These are phyloP conservation scores for Cranoglanis bouderius DNA, from an alignment of 2,113 vertebrate genomes.

Conservation along the genomic window DNA sequence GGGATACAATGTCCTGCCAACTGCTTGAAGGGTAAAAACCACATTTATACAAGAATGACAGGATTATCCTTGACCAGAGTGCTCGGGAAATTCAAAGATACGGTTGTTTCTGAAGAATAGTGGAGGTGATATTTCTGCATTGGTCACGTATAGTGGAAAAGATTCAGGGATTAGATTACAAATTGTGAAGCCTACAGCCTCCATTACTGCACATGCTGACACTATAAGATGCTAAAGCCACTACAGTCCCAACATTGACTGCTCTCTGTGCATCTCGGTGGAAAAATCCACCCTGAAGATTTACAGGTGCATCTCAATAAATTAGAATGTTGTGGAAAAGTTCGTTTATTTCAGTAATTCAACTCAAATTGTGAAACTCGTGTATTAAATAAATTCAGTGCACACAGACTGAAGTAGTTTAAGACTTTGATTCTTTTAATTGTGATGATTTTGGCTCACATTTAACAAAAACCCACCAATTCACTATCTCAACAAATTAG, in stretches of 20 bases:
- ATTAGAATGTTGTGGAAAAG: too few relatives aligned
- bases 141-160: background rate
- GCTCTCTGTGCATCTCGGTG: background rate
- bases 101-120: background rate
- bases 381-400: too few relatives aligned
- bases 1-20: background rate
- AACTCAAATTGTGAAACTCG: too few relatives aligned
- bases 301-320: too few relatives aligned
- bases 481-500: too few relatives aligned
- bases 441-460: too few relatives aligned
- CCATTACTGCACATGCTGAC: background rate
- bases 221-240: background rate
- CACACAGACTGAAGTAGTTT: too few relatives aligned
- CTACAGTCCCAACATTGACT: background rate
- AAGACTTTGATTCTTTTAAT: too few relatives aligned
- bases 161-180: background rate
- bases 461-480: too few relatives aligned
- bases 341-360: too few relatives aligned
- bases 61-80: background rate
- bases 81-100: background rate
- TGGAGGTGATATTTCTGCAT: background rate
- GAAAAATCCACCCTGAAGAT: background rate
- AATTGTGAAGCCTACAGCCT: background rate
- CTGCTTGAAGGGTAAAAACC: background rate
- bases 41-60: constrained; percentile 1